Conservation (phyloP, 2,888 invertebrate genomes). For the Cerastoderma edule region DNA sequence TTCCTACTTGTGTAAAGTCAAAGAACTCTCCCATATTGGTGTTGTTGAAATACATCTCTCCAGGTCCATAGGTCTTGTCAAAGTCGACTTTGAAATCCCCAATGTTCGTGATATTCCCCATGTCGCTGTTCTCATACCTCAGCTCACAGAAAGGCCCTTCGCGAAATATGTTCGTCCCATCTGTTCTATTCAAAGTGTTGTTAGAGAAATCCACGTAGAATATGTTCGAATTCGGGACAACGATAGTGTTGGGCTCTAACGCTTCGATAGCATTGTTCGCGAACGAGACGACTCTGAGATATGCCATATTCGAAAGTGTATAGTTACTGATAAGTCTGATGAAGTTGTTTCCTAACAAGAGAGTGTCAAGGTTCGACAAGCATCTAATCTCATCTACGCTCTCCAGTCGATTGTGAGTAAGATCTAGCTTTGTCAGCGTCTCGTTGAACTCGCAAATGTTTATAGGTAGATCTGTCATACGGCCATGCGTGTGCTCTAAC, state of each 20-base stretch:
- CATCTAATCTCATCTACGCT: slow-evolving; percentile 25
- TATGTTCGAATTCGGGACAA: slow-evolving; percentile 30
- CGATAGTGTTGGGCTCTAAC: slow-evolving; percentile 29
- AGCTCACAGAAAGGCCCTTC: slow-evolving; percentile 36
- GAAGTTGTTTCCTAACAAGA: slow-evolving; percentile 30
- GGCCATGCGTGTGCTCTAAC: slow-evolving; percentile 22
- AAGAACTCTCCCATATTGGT: slow-evolving; percentile 19
- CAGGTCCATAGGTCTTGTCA: slow-evolving; percentile 24
- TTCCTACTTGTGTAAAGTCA: slow-evolving; percentile 24
- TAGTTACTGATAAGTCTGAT: slow-evolving; percentile 28
- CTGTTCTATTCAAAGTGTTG: slow-evolving; percentile 28
- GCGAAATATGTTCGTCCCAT: slow-evolving; percentile 35
- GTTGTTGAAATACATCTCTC: slow-evolving; percentile 23
- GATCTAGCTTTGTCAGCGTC: slow-evolving; percentile 29
- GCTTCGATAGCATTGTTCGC: slow-evolving; percentile 31
- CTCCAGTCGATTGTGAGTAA: slow-evolving; percentile 30
- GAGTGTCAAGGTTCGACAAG: slow-evolving; percentile 33
- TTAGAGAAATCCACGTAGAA: slow-evolving; percentile 27
- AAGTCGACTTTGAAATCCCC: not conserved
- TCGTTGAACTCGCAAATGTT: slow-evolving; percentile 36
- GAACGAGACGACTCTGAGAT: slow-evolving; percentile 31
- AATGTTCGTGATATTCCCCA: slow-evolving; percentile 14
- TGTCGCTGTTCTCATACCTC: slow-evolving; percentile 18
- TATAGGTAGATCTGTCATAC: slow-evolving; percentile 27
- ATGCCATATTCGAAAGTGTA: slow-evolving; percentile 32